phyloP scores from a whole-genome alignment of 2,888 invertebrate genomes.

The Meghimatium bilineatum region DNA sequence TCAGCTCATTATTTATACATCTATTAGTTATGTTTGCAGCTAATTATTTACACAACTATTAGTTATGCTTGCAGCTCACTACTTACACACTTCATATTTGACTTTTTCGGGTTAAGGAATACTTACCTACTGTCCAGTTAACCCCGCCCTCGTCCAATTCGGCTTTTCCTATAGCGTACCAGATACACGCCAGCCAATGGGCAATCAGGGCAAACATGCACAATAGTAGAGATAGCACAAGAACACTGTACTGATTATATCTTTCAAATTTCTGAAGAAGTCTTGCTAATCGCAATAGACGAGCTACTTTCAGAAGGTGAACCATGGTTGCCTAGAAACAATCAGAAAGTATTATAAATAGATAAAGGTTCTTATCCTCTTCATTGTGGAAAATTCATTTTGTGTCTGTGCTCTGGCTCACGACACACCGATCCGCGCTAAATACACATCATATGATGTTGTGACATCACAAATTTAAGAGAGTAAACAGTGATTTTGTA shows the following conservation, averaged over 20 bases:
- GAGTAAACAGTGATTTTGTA: too few species aligned
- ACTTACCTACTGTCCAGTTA: conserved; percentile 89
- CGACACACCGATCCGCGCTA: too few species aligned
- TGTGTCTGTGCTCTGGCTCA: too few species aligned
- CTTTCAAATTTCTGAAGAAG: conserved; percentile 96
- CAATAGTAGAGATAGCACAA: conserved; percentile 95
- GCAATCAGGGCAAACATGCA: conserved; percentile 94
- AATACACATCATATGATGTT: too few species aligned
- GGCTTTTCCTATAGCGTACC: conserved; percentile 95
- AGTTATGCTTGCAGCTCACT: too few species aligned
- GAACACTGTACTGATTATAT: conserved; percentile 95
- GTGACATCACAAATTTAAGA: too few species aligned
- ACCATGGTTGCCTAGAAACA: conserved; percentile 79
- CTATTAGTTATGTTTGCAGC: too few species aligned
- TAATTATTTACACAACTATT: too few species aligned
- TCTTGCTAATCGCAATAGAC: conserved; percentile 90
- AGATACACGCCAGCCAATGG: conserved; percentile 97
- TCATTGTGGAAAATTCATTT: background rate
- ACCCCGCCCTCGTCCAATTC: conserved; percentile 85
- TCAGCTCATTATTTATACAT: too few species aligned
- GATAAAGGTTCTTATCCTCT: background rate
- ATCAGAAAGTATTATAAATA: background rate
- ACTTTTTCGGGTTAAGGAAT: too few species aligned
- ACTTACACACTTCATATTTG: too few species aligned
- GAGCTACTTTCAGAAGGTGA: conserved; percentile 93